These are phyloP conservation scores for Ectemnius cavifrons DNA, from an alignment of 2,888 invertebrate species.

Conservation along the genomic window DNA sequence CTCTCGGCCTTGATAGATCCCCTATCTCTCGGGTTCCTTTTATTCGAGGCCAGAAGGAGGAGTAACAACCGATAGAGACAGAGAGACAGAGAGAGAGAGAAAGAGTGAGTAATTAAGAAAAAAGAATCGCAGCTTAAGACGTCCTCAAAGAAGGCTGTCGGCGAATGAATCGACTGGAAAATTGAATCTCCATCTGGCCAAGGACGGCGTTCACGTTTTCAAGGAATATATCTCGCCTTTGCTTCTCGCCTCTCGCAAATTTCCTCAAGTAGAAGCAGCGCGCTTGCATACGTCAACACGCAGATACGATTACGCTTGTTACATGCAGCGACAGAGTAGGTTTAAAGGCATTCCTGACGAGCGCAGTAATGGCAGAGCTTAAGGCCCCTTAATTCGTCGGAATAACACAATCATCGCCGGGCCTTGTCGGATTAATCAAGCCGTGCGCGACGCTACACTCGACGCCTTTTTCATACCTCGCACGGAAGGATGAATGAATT, in stretches of 20 bases:
- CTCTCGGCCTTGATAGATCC: too few species aligned
- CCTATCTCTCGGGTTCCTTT: background rate
- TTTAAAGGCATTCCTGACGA: conserved; percentile 34
- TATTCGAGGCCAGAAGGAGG: background rate
- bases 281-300: conserved; percentile 5
- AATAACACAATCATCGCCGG: conserved; percentile 25
- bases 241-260: too few species aligned
- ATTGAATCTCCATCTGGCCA: conserved; percentile 19
- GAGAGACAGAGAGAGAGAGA: background rate
- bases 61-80: too few species aligned
- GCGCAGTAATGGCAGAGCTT: conserved; percentile 35
- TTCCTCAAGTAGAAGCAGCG: background rate
- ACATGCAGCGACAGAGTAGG: background rate
- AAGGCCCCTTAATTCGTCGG: conserved; percentile 43
- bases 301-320: conserved; percentile 38
- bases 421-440: conserved; percentile 57
- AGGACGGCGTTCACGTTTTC: background rate
- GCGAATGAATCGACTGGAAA: conserved; percentile 27
- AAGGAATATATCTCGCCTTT: background rate
- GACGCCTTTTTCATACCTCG: conserved; percentile 32
- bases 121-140: conserved; percentile 7
- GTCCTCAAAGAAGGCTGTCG: conserved; percentile 16
- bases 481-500: background rate
- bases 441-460: background rate
- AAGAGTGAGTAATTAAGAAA: conserved; percentile 25